These are phyloP conservation scores for Thecophora atra DNA, from an alignment of 2,888 invertebrate genomes.

Conservation along the genomic window DNA sequence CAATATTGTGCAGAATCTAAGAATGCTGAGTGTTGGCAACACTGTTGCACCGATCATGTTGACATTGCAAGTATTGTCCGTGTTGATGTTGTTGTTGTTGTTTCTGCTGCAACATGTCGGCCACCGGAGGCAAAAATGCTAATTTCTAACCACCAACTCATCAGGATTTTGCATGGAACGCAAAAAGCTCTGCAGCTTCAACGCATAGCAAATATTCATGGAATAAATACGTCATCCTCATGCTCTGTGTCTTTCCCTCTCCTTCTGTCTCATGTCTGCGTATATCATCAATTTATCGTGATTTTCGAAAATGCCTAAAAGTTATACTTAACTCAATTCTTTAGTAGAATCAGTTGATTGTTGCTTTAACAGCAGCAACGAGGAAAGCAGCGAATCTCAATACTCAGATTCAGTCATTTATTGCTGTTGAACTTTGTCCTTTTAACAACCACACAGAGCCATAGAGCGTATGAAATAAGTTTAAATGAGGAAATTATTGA, in stretches of 20 bases:
- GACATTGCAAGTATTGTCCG: neutral
- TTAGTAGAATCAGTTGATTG: neutral
- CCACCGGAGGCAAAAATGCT: conserved; percentile 13
- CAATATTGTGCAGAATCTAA: conserved; percentile 14
- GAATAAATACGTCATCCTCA: neutral
- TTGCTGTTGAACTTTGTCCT: too few species aligned
- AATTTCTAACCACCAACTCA: conserved; percentile 19
- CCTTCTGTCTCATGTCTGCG: neutral
- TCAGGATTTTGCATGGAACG: neutral
- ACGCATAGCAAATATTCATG: neutral
- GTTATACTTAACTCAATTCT: neutral
- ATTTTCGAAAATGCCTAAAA: conserved; percentile 2
- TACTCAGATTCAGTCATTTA: too few species aligned
- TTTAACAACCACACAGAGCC: too few species aligned
- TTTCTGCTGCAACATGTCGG: neutral
- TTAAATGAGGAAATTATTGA: too few species aligned
- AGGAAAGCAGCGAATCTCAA: too few species aligned
- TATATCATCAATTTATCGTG: neutral
- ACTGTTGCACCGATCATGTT: conserved; percentile 2
- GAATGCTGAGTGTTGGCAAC: neutral
- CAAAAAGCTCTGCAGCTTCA: neutral
- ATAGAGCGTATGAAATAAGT: too few species aligned
- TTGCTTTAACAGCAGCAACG: neutral
- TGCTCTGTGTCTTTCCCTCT: neutral
- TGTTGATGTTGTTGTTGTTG: neutral